Conservation (phyloP, 2,797 vertebrate genomes). For the Luscinia megarhynchos region DNA sequence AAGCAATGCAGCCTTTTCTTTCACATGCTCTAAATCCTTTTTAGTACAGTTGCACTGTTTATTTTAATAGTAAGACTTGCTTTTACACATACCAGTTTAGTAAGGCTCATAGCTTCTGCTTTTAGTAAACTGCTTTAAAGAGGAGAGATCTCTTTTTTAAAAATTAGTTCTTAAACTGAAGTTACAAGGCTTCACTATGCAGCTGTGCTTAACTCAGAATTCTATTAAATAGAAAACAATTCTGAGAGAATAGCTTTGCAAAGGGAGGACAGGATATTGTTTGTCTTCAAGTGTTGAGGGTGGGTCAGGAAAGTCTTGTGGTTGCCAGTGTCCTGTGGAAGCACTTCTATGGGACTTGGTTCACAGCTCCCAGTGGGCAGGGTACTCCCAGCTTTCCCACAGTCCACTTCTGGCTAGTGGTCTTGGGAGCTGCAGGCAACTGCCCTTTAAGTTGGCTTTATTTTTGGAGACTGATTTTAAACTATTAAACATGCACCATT, state of each 20-base stretch:
- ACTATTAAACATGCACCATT: constrained; percentile 36
- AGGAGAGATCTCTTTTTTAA: not conserved
- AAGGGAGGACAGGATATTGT: not conserved
- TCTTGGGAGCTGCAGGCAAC: not conserved
- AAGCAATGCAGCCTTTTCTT: constrained; percentile 56
- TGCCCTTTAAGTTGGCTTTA: not conserved
- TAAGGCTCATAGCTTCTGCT: constrained; percentile 65
- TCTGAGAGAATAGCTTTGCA: not conserved
- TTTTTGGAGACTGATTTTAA: constrained; percentile 33
- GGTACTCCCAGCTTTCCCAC: not conserved
- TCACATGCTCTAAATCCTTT: constrained; percentile 59
- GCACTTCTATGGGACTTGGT: not conserved
- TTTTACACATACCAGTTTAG: constrained; percentile 69
- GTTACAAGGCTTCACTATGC: constrained; percentile 29
- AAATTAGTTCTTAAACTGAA: constrained; percentile 15
- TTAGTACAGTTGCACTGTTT: constrained; percentile 59
- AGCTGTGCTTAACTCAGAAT: constrained; percentile 12
- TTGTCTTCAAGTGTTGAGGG: not conserved
- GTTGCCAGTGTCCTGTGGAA: not conserved
- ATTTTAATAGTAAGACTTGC: constrained; percentile 67
- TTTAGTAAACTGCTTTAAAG: constrained; percentile 62
- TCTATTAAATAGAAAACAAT: not conserved
- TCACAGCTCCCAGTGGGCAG: not conserved
- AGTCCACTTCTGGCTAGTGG: not conserved
- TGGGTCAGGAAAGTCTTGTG: not conserved